Base-by-base conservation (phyloP, 2,888 invertebrate species). In the Trichopoda pennipes region DNA sequence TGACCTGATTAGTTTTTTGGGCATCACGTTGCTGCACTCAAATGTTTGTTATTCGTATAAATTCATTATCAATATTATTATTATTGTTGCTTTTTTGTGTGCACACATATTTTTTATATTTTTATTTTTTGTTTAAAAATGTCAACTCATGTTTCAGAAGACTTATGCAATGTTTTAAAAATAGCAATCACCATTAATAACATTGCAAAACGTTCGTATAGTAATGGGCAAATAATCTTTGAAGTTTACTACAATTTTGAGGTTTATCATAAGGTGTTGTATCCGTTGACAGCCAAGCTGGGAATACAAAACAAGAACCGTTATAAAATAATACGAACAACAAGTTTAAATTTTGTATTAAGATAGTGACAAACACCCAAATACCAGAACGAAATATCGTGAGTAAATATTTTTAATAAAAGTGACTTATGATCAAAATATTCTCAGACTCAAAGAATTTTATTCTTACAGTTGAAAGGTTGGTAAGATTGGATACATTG, bases 211-310 rank as follows among this genome's bases (percentile, higher is more conserved):
- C 9, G 49, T 38, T 19, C 12, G 19, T 55, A 4, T 21, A 42
- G 51, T 12, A 60, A 42, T 47, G 49, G 8, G 23, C n/a, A 23
- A 55, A 63, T 49, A 69, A 69, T 70, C 51, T 69, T 44, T 56
- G 63, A 70, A 69, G 69, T 77, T 77, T 69, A 77, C 70, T 77
- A 70, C 44, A 61, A 63, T 56, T 77, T 16, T 21, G 61, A 55
- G 63, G 53, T 49, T 55, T 70, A 61, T 68, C 58, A 60, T 56
- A 66, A 66, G n/a, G 14, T 56, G 38, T 55, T 19, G 44, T 21
- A 19, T 14, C 12, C 10, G 21, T n/a, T 49, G 12, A 47, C 56
- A 10, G 17, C 0, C 7, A 17, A 32, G 1, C 32, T 19, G 10
- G 0, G 19, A 44, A 60, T 14, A 21, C 19, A 44, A 44, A 38